Conservation (phyloP, 2,113 vertebrate genomes). For the Pseudopipra pipra region DNA sequence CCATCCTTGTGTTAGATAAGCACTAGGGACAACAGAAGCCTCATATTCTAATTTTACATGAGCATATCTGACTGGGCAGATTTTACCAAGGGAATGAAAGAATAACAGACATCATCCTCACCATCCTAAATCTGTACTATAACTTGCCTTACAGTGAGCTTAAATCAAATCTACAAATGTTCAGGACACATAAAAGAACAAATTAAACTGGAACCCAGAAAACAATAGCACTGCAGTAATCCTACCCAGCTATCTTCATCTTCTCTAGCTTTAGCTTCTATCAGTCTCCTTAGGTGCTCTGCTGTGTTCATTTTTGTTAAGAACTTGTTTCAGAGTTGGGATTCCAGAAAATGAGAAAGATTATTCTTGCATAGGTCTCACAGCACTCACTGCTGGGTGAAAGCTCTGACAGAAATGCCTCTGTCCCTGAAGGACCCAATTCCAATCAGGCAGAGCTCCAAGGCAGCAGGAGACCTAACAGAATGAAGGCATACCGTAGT, state of each 20-base stretch:
- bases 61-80: not conserved
- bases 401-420: not conserved
- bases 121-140: not conserved
- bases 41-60: not conserved
- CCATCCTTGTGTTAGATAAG: not conserved
- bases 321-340: not conserved
- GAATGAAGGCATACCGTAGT: not conserved
- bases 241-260: not conserved
- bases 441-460: constrained; percentile 9
- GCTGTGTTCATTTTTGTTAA: not conserved
- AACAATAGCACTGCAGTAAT: not conserved
- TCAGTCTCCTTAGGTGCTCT: not conserved
- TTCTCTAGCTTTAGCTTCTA: not conserved
- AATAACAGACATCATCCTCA: not conserved
- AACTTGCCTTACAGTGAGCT: not conserved
- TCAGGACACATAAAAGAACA: not conserved
- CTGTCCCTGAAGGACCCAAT: not conserved
- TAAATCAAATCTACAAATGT: not conserved
- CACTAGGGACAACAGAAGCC: not conserved
- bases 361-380: not conserved
- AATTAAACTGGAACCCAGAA: not conserved
- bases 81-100: not conserved
- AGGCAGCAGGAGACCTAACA: not conserved
- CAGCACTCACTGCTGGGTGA: not conserved
- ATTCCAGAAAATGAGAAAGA: constrained; percentile 18